Conservation (phyloP, 2,113 vertebrate species). For the Morone saxatilis region DNA sequence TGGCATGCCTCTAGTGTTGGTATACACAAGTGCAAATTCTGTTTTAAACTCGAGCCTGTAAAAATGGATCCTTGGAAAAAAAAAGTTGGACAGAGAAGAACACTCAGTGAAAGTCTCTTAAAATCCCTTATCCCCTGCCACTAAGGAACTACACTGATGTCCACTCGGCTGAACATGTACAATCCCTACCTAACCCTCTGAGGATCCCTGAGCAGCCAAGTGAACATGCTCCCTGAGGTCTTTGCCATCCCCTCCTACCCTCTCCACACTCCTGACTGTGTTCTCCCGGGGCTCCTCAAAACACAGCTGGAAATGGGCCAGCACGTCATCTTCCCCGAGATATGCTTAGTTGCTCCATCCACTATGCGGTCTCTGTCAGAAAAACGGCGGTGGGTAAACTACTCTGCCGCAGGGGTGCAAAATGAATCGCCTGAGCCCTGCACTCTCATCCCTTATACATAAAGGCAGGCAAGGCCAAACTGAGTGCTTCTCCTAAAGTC, state of each 20-base stretch:
- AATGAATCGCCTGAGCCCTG: slow-evolving; percentile 50
- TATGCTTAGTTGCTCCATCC: slow-evolving; percentile 58
- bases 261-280: slow-evolving; percentile 31
- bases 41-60: slow-evolving; percentile 22
- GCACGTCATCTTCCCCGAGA: slow-evolving; percentile 54
- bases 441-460: slow-evolving; percentile 64
- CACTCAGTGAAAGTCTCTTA: slow-evolving; percentile 47
- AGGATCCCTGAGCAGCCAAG: slow-evolving; percentile 47
- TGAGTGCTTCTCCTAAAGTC: slow-evolving; percentile 6
- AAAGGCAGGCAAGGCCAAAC: slow-evolving; percentile 56
- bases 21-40: slow-evolving; percentile 40
- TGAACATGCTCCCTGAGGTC: slow-evolving; percentile 52
- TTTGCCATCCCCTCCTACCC: slow-evolving; percentile 4
- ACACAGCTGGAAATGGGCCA: slow-evolving; percentile 58
- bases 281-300: slow-evolving; percentile 25
- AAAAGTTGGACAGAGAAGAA: slow-evolving; percentile 40
- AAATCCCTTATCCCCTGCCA: slow-evolving; percentile 36
- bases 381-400: slow-evolving; percentile 63
- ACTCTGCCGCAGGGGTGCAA: slow-evolving; percentile 54
- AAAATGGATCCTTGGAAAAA: slow-evolving; percentile 46
- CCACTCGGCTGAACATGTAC: slow-evolving; percentile 57
- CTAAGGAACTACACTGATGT: slow-evolving; percentile 50
- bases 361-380: slow-evolving; percentile 53
- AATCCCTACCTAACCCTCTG: slow-evolving; percentile 47
- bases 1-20: slow-evolving; percentile 19